Percentiles rank a stretch among this genome's conserved stretches.
phyloP scores from a whole-genome alignment of 2,797 vertebrate genomes.

The Mus minutoides region DNA sequence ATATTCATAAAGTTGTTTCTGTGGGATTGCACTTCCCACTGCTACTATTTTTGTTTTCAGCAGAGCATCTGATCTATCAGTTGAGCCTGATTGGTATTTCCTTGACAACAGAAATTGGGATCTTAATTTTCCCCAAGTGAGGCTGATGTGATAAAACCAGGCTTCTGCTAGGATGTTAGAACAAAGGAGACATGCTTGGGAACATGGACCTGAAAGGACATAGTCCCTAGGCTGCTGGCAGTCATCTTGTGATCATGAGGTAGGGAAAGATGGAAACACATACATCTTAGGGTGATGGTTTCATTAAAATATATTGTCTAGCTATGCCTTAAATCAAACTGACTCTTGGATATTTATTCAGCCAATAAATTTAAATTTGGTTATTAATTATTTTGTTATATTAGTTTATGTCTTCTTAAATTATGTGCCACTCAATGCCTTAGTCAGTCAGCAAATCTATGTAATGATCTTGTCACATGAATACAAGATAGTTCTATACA shows the following conservation, averaged over 20 bases:
- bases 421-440: neutral
- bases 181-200: neutral
- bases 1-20: neutral
- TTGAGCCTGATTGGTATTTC: neutral
- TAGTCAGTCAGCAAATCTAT: neutral
- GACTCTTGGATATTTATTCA: neutral
- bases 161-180: neutral
- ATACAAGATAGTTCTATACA: neutral
- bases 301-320: neutral
- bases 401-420: neutral
- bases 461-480: slow-evolving; percentile 12
- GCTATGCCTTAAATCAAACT: neutral
- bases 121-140: neutral
- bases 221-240: neutral
- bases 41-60: neutral
- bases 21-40: neutral
- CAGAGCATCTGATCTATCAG: neutral
- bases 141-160: neutral
- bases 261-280: neutral
- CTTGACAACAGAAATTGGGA: neutral
- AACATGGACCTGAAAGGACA: neutral
- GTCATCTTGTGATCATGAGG: neutral
- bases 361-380: neutral
- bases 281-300: neutral
- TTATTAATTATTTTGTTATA: neutral